phyloP scores from a whole-genome alignment of 2,888 invertebrate genomes.

The Campaea margaritaria region DNA sequence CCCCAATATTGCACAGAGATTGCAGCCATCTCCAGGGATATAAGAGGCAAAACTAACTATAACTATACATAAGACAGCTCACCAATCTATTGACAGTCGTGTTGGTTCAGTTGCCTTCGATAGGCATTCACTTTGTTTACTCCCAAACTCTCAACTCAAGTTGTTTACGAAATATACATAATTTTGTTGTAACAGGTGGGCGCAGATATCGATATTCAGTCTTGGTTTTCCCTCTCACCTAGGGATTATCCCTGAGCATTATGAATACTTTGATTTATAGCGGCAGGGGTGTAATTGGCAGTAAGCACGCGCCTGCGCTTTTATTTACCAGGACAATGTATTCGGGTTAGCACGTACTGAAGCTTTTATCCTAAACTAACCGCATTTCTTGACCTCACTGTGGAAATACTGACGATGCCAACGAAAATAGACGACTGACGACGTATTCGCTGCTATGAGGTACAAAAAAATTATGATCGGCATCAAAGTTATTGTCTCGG shows the following conservation, averaged over 20 bases:
- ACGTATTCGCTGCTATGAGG: slow-evolving; percentile 54
- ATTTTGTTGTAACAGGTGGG: slow-evolving; percentile 29
- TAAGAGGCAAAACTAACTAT: background rate
- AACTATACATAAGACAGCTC: background rate
- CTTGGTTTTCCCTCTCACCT: slow-evolving; percentile 21
- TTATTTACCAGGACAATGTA: slow-evolving; percentile 47
- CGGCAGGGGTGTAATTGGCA: slow-evolving; percentile 13
- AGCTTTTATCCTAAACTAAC: slow-evolving; percentile 68
- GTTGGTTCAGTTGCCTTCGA: slow-evolving; percentile 17
- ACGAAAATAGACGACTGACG: slow-evolving; percentile 64
- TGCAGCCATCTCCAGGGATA: background rate
- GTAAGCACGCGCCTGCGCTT: slow-evolving; percentile 47
- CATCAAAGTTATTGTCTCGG: slow-evolving; percentile 68
- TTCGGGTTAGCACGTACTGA: slow-evolving; percentile 55
- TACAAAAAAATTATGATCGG: slow-evolving; percentile 62
- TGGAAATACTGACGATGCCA: slow-evolving; percentile 52
- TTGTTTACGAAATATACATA: slow-evolving; percentile 32
- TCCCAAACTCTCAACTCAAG: slow-evolving; percentile 13
- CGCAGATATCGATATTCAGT: slow-evolving; percentile 20
- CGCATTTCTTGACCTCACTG: slow-evolving; percentile 67
- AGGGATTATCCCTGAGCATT: slow-evolving; percentile 18
- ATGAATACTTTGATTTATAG: slow-evolving; percentile 24
- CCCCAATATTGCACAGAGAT: background rate
- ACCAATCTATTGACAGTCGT: slow-evolving; percentile 1
- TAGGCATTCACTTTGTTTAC: slow-evolving; percentile 11